Percentiles rank a stretch among this genome's conserved stretches.
phyloP scores from a whole-genome alignment of 2,888 invertebrate genomes.

The Stenodera caucasica region DNA sequence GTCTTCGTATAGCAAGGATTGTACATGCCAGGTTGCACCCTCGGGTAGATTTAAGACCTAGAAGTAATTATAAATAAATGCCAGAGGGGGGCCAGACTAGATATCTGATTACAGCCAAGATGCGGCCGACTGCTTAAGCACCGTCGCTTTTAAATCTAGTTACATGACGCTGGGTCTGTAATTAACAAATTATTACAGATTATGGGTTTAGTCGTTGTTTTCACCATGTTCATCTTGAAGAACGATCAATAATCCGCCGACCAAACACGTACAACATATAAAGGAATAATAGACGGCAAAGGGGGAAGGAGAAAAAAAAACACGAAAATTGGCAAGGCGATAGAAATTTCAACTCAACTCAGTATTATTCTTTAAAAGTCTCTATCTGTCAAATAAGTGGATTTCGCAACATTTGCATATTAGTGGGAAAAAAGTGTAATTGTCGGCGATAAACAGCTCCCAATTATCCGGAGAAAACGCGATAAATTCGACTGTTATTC shows the following conservation, averaged over 20 bases:
- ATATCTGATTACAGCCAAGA: slow-evolving; percentile 52
- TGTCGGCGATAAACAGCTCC: too few species aligned
- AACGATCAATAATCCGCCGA: neutral
- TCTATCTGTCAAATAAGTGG: neutral
- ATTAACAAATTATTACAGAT: slow-evolving; percentile 56
- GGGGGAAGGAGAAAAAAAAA: too few species aligned
- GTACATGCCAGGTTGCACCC: slow-evolving; percentile 22
- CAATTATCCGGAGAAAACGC: too few species aligned
- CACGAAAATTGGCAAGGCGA: too few species aligned
- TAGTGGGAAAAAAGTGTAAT: too few species aligned
- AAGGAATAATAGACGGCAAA: too few species aligned
- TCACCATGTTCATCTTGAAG: slow-evolving; percentile 14
- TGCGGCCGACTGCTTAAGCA: slow-evolving; percentile 50
- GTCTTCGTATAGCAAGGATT: slow-evolving; percentile 9
- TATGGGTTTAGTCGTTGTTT: slow-evolving; percentile 26
- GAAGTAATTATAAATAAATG: slow-evolving; percentile 56
- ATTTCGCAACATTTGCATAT: too few species aligned
- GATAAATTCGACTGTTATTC: too few species aligned
- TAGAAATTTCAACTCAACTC: too few species aligned
- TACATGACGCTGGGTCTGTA: slow-evolving; percentile 52
- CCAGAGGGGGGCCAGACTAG: slow-evolving; percentile 48
- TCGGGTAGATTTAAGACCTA: slow-evolving; percentile 40
- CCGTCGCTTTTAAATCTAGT: slow-evolving; percentile 55
- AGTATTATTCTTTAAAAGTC: too few species aligned
- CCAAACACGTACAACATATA: too few species aligned